These are phyloP conservation scores for Opisthograptis luteolata DNA, from an alignment of 2,888 invertebrate genomes.

Conservation along the genomic window DNA sequence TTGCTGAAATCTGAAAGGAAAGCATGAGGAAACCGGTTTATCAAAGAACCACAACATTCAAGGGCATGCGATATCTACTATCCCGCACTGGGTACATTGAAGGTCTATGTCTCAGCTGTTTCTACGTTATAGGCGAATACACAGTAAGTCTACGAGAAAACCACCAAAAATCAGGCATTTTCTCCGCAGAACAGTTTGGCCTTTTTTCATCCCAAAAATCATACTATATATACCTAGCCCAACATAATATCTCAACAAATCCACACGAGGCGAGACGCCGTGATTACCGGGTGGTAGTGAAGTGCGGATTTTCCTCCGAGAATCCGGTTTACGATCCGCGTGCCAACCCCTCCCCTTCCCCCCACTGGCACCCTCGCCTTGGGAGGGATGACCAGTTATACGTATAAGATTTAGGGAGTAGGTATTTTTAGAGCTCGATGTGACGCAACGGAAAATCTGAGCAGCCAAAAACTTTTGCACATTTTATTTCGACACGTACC, in stretches of 20 bases:
- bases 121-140: too few relatives aligned
- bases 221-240: slow-evolving; percentile 38
- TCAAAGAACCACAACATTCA: too few relatives aligned
- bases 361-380: slow-evolving; percentile 32
- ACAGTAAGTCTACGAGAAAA: too few relatives aligned
- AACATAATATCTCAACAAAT: slow-evolving; percentile 62
- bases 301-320: slow-evolving; percentile 75
- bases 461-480: slow-evolving; percentile 2
- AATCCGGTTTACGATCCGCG: slow-evolving; percentile 76
- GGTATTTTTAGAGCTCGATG: slow-evolving; percentile 29
- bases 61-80: too few relatives aligned
- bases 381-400: slow-evolving; percentile 57
- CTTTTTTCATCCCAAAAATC: neutral
- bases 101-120: too few relatives aligned
- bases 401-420: slow-evolving; percentile 51
- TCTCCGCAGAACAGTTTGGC: neutral
- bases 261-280: slow-evolving; percentile 56
- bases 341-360: slow-evolving; percentile 46
- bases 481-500: too few relatives aligned
- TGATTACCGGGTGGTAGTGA: slow-evolving; percentile 77
- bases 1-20: too few relatives aligned
- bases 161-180: neutral
- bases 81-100: too few relatives aligned
- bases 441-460: slow-evolving; percentile 18
- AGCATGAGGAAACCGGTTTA: too few relatives aligned